Base-by-base conservation (phyloP, 2,797 vertebrate species). In the Carapus acus region DNA sequence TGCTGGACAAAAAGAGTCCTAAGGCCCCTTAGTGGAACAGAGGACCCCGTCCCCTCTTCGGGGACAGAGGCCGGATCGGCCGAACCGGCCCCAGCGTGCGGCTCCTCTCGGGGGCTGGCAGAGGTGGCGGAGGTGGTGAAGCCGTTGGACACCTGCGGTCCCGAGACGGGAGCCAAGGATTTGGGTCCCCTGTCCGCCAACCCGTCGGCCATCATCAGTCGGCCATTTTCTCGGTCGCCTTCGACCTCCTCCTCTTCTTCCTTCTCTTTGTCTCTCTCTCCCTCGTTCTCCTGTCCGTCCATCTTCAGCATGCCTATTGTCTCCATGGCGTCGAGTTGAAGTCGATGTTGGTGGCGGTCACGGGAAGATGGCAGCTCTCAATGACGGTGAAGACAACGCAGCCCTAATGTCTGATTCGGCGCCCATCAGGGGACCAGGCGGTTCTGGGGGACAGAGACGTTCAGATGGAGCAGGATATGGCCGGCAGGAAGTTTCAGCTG, bases 91-190 rank as follows among this genome's bases (percentile, higher is more conserved):
- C 68, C 86, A 0, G 69, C 60, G 3, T 33, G 31, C 0, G 84
- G 71, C 2, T 79, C 84, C 49, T 89, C 89, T 7, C 60, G 81
- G 0, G 91, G 84, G 70, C 85, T 91, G 58, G 91, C 92, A 24
- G 89, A 88, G 1, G 82, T 85, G 2, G n/a, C n/a, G n/a, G 93
- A 91, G 0, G 92, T 88, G n/a, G 83, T 82, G 71, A 90, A 93
- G 8, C 94, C 93, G 1, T 94, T 96, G 12, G 93, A 95, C 52
- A 94, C 90, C 62, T 90, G 93, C 43, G 76, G 85, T 21, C 87
- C 83, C 0, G 88, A 71, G 23, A 84, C 81, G 0, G 71, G 63
- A 57, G 16, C 80, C 33, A 69, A 74, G 58, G 84, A 89, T 57
- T 78, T 84, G 36, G 85, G 76, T 55, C 74, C 82, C 29, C 84